A percentile compares a stretch with the other conserved stretches of the same genome.
phyloP scores from a whole-genome alignment of 2,888 invertebrate genomes.

The Orthosia cruda region DNA sequence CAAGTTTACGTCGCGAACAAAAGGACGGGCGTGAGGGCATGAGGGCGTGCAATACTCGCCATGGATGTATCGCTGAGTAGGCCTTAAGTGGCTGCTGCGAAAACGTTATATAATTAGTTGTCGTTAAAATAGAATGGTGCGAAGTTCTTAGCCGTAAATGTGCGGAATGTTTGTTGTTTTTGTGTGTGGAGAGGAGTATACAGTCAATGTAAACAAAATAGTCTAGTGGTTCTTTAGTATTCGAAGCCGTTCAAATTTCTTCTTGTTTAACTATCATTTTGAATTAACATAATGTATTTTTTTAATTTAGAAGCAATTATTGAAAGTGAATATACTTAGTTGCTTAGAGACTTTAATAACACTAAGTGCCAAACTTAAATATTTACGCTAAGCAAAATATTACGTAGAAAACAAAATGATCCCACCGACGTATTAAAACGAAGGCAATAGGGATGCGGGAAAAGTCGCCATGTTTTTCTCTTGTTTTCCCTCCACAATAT shows the following conservation, averaged over 20 bases:
- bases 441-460: constrained; percentile 13
- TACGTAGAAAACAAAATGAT: constrained; percentile 30
- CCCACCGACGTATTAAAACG: constrained; percentile 23
- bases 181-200: constrained; percentile 7
- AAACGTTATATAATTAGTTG: constrained; percentile 68
- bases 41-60: constrained; percentile 62
- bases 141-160: constrained; percentile 52
- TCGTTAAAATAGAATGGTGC: constrained; percentile 67
- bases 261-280: neutral
- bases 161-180: constrained; percentile 47
- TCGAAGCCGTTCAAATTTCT: too few relatives aligned
- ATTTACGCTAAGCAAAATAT: constrained; percentile 12
- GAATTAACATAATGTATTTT: neutral
- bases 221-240: neutral
- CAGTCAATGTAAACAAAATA: constrained; percentile 6
- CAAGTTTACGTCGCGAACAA: constrained; percentile 69
- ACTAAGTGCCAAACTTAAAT: constrained; percentile 11
- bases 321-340: neutral
- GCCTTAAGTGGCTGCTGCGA: constrained; percentile 64
- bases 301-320: neutral
- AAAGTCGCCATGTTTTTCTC: constrained; percentile 22
- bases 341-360: constrained; percentile 14
- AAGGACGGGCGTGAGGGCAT: constrained; percentile 62
- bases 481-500: constrained; percentile 31
- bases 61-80: constrained; percentile 69